Base-by-base conservation (phyloP, 2,888 invertebrate genomes). In the Scaeva pyrastri region DNA sequence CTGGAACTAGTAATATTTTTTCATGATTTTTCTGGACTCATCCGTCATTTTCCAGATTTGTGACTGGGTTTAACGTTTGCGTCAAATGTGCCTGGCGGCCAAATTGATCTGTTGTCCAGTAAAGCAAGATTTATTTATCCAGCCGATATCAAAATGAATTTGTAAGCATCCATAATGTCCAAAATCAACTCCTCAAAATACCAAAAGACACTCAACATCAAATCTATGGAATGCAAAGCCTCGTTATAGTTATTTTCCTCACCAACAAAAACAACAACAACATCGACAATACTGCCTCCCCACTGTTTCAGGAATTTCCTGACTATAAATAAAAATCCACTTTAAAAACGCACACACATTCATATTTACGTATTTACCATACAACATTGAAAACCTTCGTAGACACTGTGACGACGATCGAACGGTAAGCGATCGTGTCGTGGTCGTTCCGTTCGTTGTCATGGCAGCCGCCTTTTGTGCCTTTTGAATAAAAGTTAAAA, bases 261-360 rank as follows among this genome's bases (percentile, higher is more conserved):
- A n/a, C 26, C 21, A 71, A 62, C 52, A 16, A n/a, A n/a, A n/a
- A 16, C n/a, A 14, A 62, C 62, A 45, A 39, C 50, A 58, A 11
- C 45, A n/a, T 19, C 19, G 2, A 50, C 50, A 16, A 26, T 31
- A 19, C 45, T 43, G 84, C 71, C 79, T 66, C 79, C 84, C 84
- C 71, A 66, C 84, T 84, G 84, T 45, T 79, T 3, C 7, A 31
- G 84, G 84, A 84, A 84, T 84, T 84, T 84, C 39, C 50, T 43
- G 66, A 50, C 36, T 56, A 79, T 84, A 84, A 84, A 84, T 84
- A 75, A 84, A 84, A 79, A 73, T 79, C 84, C 84, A 84, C 75
- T 79, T 79, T 84, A 74, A 26, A n/a, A n/a, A n/a, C n/a, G n/a
- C n/a, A n/a, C n/a, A n/a, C n/a, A 39, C 2, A 39, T 39, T 11